Evolutionary conservation across 2,113 vertebrate genomes (phyloP), one percentile per base, ranked within the genome.

Genomic region (Romanogobio albipinnatus): DNA sequence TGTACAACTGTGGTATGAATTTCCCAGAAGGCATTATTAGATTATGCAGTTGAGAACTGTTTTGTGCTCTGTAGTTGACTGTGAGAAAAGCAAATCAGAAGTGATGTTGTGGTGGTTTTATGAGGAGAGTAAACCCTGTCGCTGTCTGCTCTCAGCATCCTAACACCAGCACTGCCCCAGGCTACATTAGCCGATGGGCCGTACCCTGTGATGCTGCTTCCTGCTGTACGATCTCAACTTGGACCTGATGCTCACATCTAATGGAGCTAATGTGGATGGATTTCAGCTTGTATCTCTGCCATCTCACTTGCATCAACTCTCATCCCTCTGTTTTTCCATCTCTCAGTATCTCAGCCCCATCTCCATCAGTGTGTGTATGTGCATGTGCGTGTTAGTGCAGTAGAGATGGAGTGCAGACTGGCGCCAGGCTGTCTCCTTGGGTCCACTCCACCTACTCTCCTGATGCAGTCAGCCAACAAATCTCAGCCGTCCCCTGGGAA

Each of bases 381-480:
- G 29, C 86, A 70, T 79, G 84, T 85, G 33, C 51, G 64, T 39
- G 59, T 70, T 61, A 77, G 84, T 76, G 80, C 56, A 89, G 87
- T 79, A 88, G 90, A 90, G 86, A 85, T 86, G 86, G 92, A 92
- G 88, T 87, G 82, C 87, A 90, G 92, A 91, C 94, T 96, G 96
- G 96, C 94, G 95, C 95, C 96, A 94, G 90, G 88, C 91, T 91
- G 91, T 93, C 92, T 92, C 81, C 89, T 85, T 74, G 83, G 45
- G 89, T 90, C 89, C 87, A 88, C 87, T 88, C 89, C 76, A 91
- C 82, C 85, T 77, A 91, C 93, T 84, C 92, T 92, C 93, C 94
- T 94, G 94, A 95, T 95, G 94, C 94, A 95, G 94, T 94, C 94
- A 92, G 95, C 93, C 94, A 91, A 93, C 93, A 92, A 93, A 94